A percentile compares a stretch with the other conserved stretches of the same genome.
Conservation (phyloP, 1,140 invertebrate species). For the Tribolium madens region DNA sequence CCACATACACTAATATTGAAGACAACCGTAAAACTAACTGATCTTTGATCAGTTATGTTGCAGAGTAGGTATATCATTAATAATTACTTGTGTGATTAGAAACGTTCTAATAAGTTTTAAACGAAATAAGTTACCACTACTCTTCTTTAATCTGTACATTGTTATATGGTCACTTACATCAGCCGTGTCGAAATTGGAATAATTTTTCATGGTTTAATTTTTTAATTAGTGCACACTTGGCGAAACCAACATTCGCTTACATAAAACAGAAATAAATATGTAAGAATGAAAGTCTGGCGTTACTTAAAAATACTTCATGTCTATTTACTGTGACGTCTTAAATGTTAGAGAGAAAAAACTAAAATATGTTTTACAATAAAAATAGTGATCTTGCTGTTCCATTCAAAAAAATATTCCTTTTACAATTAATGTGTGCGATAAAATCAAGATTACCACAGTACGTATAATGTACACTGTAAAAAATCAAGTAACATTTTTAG, state of each 20-base stretch:
- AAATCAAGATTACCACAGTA: too few species aligned
- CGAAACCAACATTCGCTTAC: constrained; percentile 42
- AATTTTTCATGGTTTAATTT: constrained; percentile 42
- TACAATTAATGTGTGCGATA: too few species aligned
- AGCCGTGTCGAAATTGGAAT: constrained; percentile 45
- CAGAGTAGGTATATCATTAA: neutral
- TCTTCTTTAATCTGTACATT: neutral
- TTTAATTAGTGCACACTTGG: constrained; percentile 47
- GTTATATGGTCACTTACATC: constrained; percentile 19
- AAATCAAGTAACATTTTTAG: too few species aligned
- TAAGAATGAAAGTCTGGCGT: constrained; percentile 46
- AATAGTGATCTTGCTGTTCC: too few species aligned
- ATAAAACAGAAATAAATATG: constrained; percentile 49
- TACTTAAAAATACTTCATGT: constrained; percentile 45
- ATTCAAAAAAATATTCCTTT: too few species aligned
- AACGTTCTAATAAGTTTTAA: constrained; percentile 26
- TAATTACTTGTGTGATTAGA: neutral
- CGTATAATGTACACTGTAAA: too few species aligned
- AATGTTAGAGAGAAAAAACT: neutral
- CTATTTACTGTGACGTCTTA: constrained; percentile 38
- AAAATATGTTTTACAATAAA: neutral
- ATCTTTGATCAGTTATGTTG: neutral
- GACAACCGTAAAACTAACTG: neutral
- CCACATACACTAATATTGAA: neutral
- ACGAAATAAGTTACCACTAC: constrained; percentile 1